Percentiles rank a stretch among this genome's conserved stretches.
phyloP scores from a whole-genome alignment of 2,797 vertebrate species.

The Amazonetta brasiliensis region DNA sequence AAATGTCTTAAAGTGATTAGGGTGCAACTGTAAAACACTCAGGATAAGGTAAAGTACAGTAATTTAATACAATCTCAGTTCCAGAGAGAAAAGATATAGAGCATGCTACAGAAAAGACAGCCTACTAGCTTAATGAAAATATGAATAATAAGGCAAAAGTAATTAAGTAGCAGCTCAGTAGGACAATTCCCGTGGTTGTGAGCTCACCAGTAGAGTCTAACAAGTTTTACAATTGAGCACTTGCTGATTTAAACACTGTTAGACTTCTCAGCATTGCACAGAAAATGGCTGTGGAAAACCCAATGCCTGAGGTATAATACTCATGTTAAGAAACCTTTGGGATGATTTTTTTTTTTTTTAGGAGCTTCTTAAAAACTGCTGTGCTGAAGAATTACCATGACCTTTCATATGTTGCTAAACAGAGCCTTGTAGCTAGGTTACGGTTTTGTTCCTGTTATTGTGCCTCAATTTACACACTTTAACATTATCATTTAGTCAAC shows the following conservation, averaged over 20 bases:
- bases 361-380: neutral
- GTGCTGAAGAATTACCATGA: neutral
- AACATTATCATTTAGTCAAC: neutral
- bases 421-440: neutral
- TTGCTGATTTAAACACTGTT: neutral
- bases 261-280: neutral
- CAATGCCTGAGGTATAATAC: neutral
- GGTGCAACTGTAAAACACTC: constrained; percentile 3
- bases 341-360: neutral
- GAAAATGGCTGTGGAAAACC: neutral
- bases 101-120: neutral
- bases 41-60: neutral
- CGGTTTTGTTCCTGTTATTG: neutral
- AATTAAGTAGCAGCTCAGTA: constrained; percentile 8
- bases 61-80: constrained; percentile 20
- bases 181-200: neutral
- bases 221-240: neutral
- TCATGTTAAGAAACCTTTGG: neutral
- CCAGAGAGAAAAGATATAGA: constrained; percentile 22
- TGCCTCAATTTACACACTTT: neutral
- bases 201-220: neutral
- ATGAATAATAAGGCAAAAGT: constrained; percentile 22
- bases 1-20: constrained; percentile 13
- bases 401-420: neutral
- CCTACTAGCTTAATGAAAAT: constrained; percentile 25